A percentile compares a stretch with the other conserved stretches of the same genome.
Conservation (phyloP, 2,888 invertebrate species). For the Ecliptopera silaceata region DNA sequence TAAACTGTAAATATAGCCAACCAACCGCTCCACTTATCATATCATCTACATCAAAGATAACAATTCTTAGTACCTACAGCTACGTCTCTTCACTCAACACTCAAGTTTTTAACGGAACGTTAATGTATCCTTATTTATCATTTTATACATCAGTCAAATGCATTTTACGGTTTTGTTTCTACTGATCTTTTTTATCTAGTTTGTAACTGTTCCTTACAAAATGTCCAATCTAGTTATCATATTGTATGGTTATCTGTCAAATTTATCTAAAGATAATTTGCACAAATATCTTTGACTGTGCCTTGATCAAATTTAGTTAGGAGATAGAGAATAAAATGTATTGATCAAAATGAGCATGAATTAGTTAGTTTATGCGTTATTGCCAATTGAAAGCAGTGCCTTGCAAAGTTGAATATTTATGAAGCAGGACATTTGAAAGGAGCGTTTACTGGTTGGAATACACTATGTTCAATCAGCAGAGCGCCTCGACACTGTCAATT, state of each 20-base stretch:
- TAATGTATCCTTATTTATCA: slow-evolving; percentile 36
- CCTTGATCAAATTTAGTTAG: slow-evolving; percentile 22
- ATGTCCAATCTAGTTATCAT: slow-evolving; percentile 6
- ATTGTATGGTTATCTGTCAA: slow-evolving; percentile 2
- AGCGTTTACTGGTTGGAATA: slow-evolving; percentile 56
- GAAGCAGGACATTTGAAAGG: slow-evolving; percentile 55
- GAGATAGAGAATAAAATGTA: slow-evolving; percentile 11
- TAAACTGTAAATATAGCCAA: slow-evolving; percentile 52
- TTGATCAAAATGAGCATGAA: slow-evolving; percentile 8
- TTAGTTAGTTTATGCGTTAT: slow-evolving; percentile 30
- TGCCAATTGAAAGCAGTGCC: slow-evolving; percentile 21
- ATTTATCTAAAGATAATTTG: slow-evolving; percentile 41
- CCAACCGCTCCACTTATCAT: slow-evolving; percentile 50
- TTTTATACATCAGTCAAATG: slow-evolving; percentile 47
- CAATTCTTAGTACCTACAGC: slow-evolving; percentile 27
- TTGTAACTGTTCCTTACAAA: slow-evolving; percentile 15
- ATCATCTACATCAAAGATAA: slow-evolving; percentile 53
- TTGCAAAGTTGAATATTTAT: slow-evolving; percentile 50
- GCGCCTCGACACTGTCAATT: slow-evolving; percentile 80
- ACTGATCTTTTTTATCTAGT: slow-evolving; percentile 11
- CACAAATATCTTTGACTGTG: slow-evolving; percentile 34
- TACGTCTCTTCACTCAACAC: slow-evolving; percentile 19
- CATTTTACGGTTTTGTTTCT: slow-evolving; percentile 30
- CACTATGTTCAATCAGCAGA: slow-evolving; percentile 78
- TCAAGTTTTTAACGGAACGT: slow-evolving; percentile 40